Evolutionary conservation across 2,797 vertebrate species (phyloP).

Genomic region (Simalia tracyae): DNA sequence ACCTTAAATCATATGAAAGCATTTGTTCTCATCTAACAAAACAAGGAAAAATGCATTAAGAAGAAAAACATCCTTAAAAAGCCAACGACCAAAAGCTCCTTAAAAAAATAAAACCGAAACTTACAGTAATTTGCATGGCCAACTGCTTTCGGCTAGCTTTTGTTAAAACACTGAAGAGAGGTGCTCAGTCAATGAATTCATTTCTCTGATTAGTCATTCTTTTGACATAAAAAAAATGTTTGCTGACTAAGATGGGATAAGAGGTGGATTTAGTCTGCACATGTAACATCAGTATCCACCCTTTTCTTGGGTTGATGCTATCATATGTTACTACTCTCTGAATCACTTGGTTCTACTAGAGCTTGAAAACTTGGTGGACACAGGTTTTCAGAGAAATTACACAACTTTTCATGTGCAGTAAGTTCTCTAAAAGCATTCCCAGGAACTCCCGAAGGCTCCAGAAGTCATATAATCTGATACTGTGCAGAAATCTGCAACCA

Average conservation of each 20-base stretch:
- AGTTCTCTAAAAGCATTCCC: background rate
- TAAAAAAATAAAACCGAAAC: background rate
- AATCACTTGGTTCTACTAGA: background rate
- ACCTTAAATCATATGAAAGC: background rate
- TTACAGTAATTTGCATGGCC: background rate
- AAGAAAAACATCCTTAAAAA: background rate
- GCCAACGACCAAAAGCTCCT: background rate
- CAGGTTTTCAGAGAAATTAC: constrained; percentile 2
- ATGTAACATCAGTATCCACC: background rate
- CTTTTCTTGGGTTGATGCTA: background rate
- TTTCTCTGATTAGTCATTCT: background rate
- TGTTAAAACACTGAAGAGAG: background rate
- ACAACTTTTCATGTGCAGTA: background rate
- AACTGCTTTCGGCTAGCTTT: background rate
- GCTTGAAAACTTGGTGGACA: background rate
- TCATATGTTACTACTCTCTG: background rate
- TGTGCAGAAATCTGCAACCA: background rate
- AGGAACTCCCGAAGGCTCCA: background rate
- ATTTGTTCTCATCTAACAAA: background rate
- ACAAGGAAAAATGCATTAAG: background rate
- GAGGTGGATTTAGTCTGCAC: background rate
- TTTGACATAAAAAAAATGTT: background rate
- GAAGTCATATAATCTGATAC: background rate
- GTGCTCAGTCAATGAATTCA: background rate
- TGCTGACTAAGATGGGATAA: background rate